Evolutionary conservation across 2,113 vertebrate species (phyloP).

Genomic region (Thunnus maccoyii): DNA sequence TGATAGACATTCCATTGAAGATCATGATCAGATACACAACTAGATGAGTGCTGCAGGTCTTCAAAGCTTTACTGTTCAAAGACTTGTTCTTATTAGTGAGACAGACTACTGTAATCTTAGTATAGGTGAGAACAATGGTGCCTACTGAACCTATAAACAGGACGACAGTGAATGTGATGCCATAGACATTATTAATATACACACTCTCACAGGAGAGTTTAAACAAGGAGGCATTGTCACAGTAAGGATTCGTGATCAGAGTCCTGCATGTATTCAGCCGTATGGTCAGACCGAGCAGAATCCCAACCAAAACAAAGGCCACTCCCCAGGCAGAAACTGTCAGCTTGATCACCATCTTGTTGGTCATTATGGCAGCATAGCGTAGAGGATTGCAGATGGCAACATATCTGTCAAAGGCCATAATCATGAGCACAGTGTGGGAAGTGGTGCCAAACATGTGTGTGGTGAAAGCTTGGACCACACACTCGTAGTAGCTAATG

Average conservation of each 20-base stretch:
- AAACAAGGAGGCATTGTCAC: conserved; percentile 79
- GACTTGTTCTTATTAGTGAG: conserved; percentile 68
- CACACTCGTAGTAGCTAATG: conserved; percentile 72
- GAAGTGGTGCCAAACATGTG: conserved; percentile 59
- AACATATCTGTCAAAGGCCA: conserved; percentile 80
- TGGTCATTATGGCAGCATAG: too few species aligned
- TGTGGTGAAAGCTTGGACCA: conserved; percentile 69
- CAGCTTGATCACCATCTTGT: too few species aligned
- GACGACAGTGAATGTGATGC: conserved; percentile 65
- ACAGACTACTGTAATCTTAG: conserved; percentile 69
- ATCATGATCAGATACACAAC: conserved; percentile 64
- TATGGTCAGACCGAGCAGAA: too few species aligned
- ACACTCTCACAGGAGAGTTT: conserved; percentile 78
- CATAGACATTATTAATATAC: conserved; percentile 74
- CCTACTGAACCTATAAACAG: conserved; percentile 67
- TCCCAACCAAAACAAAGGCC: too few species aligned
- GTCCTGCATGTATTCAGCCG: conserved; percentile 63
- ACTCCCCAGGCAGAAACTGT: too few species aligned
- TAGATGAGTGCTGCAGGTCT: conserved; percentile 80
- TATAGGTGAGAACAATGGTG: conserved; percentile 71
- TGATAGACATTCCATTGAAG: background rate
- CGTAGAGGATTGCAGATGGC: too few species aligned
- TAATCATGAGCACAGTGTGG: conserved; percentile 76
- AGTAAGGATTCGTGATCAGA: conserved; percentile 59
- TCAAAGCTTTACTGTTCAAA: conserved; percentile 78